Conservation (phyloP, 2,113 vertebrate species). For the Cryptotis parvus region DNA sequence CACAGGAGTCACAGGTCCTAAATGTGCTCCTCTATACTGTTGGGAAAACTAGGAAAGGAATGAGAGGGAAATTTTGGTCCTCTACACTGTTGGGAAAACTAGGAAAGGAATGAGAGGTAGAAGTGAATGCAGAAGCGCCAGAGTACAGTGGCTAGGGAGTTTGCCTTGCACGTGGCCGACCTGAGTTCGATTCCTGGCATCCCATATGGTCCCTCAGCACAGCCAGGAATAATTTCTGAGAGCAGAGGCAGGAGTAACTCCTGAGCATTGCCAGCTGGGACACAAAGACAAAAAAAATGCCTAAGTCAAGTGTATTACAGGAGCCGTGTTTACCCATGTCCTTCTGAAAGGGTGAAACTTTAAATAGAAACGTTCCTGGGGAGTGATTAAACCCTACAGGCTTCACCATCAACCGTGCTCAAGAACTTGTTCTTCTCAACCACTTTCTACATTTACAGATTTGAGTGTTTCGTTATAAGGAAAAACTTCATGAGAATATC, state of each 20-base stretch:
- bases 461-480: neutral
- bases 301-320: neutral
- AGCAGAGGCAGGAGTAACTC: too few species aligned
- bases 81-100: too few species aligned
- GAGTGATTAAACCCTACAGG: neutral
- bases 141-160: too few species aligned
- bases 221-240: too few species aligned
- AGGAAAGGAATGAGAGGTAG: neutral
- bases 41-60: neutral
- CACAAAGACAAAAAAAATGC: too few species aligned
- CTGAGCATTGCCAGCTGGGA: too few species aligned
- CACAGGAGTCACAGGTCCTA: too few species aligned
- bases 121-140: neutral
- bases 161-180: too few species aligned
- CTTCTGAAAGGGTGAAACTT: neutral
- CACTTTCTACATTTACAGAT: neutral
- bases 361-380: neutral
- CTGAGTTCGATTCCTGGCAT: too few species aligned
- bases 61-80: too few species aligned
- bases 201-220: too few species aligned
- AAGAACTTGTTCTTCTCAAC: neutral
- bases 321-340: neutral
- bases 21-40: too few species aligned
- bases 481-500: neutral
- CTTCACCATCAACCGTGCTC: neutral